Conservation (phyloP, 2,888 invertebrate genomes). For the Eupithecia abbreviata region DNA sequence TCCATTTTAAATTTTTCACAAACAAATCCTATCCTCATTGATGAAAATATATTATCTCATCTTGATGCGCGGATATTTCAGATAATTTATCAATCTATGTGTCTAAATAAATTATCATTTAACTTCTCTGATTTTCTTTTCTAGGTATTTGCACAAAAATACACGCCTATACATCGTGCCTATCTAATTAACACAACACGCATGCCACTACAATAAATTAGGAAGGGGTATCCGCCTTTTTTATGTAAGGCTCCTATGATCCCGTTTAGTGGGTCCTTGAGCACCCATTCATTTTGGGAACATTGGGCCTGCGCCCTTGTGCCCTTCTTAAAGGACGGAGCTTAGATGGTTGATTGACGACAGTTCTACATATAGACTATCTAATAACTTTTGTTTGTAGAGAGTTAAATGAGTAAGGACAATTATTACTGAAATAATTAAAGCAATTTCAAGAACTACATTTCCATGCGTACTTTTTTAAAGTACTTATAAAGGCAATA, state of each 20-base stretch:
- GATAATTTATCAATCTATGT: no score
- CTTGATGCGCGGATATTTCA: no score
- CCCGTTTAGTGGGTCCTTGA: slow-evolving; percentile 11
- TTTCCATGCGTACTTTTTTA: background rate
- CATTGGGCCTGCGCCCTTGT: slow-evolving; percentile 3
- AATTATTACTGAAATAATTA: background rate
- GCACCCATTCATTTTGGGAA: slow-evolving; percentile 14
- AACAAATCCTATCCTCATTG: no score
- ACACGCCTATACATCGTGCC: background rate
- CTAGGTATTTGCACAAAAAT: background rate
- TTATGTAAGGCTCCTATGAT: slow-evolving; percentile 21
- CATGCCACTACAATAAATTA: slow-evolving; percentile 28
- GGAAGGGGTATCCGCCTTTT: slow-evolving; percentile 29
- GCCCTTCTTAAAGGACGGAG: slow-evolving; percentile 11
- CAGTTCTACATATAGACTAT: background rate
- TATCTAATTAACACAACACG: slow-evolving; percentile 17
- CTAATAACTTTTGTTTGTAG: background rate
- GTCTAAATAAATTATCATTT: background rate
- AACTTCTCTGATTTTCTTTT: background rate
- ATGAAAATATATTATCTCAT: no score
- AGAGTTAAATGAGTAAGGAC: background rate
- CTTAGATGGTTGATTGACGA: slow-evolving; percentile 14
- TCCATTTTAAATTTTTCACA: no score
- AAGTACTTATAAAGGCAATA: background rate
- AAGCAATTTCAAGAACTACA: background rate